Evolutionary conservation across 2,797 vertebrate species (phyloP).

Genomic region (Notoglanidium macrostoma): DNA sequence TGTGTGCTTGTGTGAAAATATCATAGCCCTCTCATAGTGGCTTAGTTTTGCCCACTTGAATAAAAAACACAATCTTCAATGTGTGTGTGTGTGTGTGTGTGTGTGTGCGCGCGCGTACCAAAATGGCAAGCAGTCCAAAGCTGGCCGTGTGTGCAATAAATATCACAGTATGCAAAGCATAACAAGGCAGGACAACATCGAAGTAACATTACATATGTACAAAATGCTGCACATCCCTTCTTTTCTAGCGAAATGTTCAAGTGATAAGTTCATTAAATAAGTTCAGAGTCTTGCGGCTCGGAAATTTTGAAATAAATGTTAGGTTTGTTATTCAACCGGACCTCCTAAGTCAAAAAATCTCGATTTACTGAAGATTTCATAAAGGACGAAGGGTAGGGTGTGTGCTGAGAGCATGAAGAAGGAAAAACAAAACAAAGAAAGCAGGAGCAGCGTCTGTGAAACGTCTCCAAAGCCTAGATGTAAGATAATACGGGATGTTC

Average conservation of each 20-base stretch:
- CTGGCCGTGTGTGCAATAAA: slow-evolving; percentile 42
- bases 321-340: background rate
- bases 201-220: slow-evolving; percentile 55
- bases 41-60: background rate
- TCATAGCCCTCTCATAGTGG: slow-evolving; percentile 39
- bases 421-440: background rate
- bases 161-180: slow-evolving; percentile 41
- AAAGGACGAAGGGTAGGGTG: background rate
- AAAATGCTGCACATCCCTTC: slow-evolving; percentile 31
- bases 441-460: slow-evolving; percentile 1
- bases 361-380: background rate
- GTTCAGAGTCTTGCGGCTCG: background rate
- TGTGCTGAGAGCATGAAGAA: background rate
- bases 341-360: background rate
- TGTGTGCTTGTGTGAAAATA: background rate
- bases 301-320: background rate
- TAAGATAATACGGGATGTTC: background rate
- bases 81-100: background rate
- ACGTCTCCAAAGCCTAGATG: background rate
- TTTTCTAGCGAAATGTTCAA: slow-evolving; percentile 12
- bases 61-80: slow-evolving; percentile 8
- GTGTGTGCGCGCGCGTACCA: slow-evolving; percentile 2
- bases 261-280: background rate
- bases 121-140: slow-evolving; percentile 32
- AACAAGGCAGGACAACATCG: slow-evolving; percentile 33